phyloP scores from a whole-genome alignment of 2,113 vertebrate species.

The Athene noctua region DNA sequence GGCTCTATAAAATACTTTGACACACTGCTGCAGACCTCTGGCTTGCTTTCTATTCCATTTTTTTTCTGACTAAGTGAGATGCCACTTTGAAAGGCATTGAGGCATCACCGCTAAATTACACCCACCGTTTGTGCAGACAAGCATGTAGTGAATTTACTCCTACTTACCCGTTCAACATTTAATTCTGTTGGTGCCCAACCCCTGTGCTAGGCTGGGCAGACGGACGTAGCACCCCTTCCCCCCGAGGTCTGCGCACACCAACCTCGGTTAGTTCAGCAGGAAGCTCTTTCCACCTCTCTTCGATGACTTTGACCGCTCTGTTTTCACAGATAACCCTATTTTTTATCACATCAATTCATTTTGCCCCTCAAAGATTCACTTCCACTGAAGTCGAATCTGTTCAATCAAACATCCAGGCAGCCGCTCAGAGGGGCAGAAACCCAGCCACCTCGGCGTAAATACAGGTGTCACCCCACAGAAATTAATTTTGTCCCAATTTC shows the following conservation, averaged over 20 bases:
- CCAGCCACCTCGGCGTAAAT: accelerated
- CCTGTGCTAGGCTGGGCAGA: not conserved
- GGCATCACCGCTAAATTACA: constrained; percentile 51
- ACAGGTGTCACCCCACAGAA: not conserved
- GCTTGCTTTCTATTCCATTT: constrained; percentile 34
- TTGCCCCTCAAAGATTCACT: not conserved
- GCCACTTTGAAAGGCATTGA: constrained; percentile 56
- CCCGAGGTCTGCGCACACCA: too few relatives aligned
- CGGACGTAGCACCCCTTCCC: not conserved
- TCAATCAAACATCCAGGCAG: not conserved
- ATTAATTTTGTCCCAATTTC: not conserved
- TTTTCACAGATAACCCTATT: not conserved
- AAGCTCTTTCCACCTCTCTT: not conserved
- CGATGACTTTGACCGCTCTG: not conserved
- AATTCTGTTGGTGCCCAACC: not conserved
- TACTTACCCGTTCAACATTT: not conserved
- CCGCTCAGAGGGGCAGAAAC: accelerated
- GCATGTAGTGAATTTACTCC: constrained; percentile 2
- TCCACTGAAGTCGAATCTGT: not conserved
- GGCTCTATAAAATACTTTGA: constrained; percentile 56
- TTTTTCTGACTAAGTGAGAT: constrained; percentile 61
- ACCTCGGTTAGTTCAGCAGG: accelerated
- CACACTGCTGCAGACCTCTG: constrained; percentile 39
- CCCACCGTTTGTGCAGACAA: not conserved
- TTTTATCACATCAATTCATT: accelerated